Percentiles rank a stretch among this genome's conserved stretches.
These are phyloP conservation scores for Mesocentrotus franciscanus DNA, from an alignment of 53 echinoderm and acorn worm species.

Conservation along the genomic window DNA sequence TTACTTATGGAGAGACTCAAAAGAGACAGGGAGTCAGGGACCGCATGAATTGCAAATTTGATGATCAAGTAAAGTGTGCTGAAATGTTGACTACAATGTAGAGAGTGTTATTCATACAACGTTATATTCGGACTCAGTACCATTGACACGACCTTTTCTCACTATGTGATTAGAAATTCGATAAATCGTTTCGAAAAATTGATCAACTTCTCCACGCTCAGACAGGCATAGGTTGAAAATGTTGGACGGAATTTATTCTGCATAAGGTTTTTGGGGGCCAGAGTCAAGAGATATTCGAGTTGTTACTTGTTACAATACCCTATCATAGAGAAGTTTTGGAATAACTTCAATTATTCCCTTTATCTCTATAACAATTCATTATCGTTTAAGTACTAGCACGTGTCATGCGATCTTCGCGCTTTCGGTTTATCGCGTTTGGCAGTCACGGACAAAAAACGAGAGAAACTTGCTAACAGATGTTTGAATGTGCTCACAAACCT, in stretches of 20 bases:
- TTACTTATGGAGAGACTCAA: background rate
- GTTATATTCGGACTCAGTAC: background rate
- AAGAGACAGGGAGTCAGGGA: background rate
- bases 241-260: too few relatives aligned
- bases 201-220: conserved; percentile 12
- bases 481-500: background rate
- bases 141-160: conserved; percentile 15
- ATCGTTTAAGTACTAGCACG: background rate
- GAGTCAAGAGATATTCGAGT: too few relatives aligned
- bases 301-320: too few relatives aligned
- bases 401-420: background rate
- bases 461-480: background rate
- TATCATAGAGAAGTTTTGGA: too few relatives aligned
- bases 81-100: background rate
- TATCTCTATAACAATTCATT: background rate
- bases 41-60: background rate
- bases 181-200: conserved; percentile 59
- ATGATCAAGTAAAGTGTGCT: background rate
- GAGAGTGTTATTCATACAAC: background rate
- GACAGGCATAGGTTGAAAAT: background rate
- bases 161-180: conserved; percentile 45
- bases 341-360: background rate
- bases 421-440: background rate
- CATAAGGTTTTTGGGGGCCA: too few relatives aligned
- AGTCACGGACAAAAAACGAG: background rate